These are phyloP conservation scores for Oreotrochilus melanogaster DNA, from an alignment of 2,113 vertebrate genomes.

Conservation along the genomic window DNA sequence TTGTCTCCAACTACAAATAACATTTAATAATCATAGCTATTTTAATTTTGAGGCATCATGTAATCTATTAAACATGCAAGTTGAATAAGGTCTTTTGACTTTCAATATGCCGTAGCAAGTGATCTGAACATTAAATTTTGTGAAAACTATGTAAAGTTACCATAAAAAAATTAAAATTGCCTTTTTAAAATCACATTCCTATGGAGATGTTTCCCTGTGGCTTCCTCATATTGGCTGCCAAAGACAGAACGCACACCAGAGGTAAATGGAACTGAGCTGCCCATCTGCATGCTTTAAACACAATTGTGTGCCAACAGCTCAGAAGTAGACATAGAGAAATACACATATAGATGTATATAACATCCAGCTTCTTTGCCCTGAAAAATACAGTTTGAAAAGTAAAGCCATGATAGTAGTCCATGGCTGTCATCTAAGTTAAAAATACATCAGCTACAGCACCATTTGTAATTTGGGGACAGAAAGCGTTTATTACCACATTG, in stretches of 20 bases:
- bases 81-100: conserved; percentile 49
- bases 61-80: conserved; percentile 52
- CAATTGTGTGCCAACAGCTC: conserved; percentile 74
- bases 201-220: conserved; percentile 75
- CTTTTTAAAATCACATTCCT: conserved; percentile 76
- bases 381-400: conserved; percentile 61
- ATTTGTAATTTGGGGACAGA: conserved; percentile 32
- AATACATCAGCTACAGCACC: conserved; percentile 36
- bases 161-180: conserved; percentile 69
- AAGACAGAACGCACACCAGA: conserved; percentile 67
- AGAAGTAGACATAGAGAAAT: background rate
- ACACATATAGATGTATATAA: background rate
- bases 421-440: conserved; percentile 44
- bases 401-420: conserved; percentile 43
- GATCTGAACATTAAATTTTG: conserved; percentile 58
- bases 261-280: conserved; percentile 73
- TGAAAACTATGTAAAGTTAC: conserved; percentile 47
- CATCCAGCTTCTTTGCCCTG: conserved; percentile 49
- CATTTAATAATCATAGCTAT: conserved; percentile 44
- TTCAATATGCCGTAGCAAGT: conserved; percentile 61
- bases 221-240: conserved; percentile 63
- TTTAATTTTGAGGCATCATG: conserved; percentile 51
- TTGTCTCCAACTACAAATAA: conserved; percentile 23
- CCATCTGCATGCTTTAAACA: conserved; percentile 83
- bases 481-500: background rate